phyloP scores from a whole-genome alignment of 1,140 invertebrate genomes.

The Zaprionus tsacasi region DNA sequence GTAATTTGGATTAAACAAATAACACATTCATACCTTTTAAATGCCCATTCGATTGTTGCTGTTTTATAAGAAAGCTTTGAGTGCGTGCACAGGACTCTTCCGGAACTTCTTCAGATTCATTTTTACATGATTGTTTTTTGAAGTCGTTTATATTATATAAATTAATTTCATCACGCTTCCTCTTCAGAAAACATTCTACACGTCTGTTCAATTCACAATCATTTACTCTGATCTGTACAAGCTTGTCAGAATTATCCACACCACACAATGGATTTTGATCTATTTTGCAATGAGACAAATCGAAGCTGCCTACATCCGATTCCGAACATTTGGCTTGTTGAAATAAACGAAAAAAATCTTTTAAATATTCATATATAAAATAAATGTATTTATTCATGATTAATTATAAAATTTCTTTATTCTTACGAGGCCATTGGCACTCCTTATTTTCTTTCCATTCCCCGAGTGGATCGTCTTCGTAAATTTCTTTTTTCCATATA shows the following conservation, averaged over 20 bases:
- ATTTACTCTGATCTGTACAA: slow-evolving; percentile 86
- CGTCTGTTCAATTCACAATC: slow-evolving; percentile 85
- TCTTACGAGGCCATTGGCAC: slow-evolving; percentile 88
- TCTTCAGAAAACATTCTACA: slow-evolving; percentile 87
- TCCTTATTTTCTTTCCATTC: slow-evolving; percentile 92
- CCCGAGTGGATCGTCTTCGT: slow-evolving; percentile 86
- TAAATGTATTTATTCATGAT: background rate
- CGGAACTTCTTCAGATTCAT: slow-evolving; percentile 22
- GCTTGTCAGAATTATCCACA: slow-evolving; percentile 79
- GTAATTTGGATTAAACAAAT: background rate
- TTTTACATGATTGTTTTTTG: slow-evolving; percentile 75
- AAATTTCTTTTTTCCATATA: slow-evolving; percentile 99
- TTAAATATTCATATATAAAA: background rate
- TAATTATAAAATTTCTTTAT: slow-evolving; percentile 15
- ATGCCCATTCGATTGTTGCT: slow-evolving; percentile 89
- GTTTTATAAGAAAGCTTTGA: slow-evolving; percentile 87
- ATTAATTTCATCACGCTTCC: slow-evolving; percentile 88
- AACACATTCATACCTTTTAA: slow-evolving; percentile 86
- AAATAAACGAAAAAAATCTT: slow-evolving; percentile 11
- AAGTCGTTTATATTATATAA: slow-evolving; percentile 88
- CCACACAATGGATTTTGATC: slow-evolving; percentile 58
- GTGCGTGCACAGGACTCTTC: slow-evolving; percentile 87
- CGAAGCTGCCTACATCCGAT: slow-evolving; percentile 38
- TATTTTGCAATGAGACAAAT: slow-evolving; percentile 71
- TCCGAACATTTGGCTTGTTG: slow-evolving; percentile 28